Percentiles rank a stretch among this genome's conserved stretches.
Conservation (phyloP, 2,797 vertebrate species). For the Borostomias antarcticus region DNA sequence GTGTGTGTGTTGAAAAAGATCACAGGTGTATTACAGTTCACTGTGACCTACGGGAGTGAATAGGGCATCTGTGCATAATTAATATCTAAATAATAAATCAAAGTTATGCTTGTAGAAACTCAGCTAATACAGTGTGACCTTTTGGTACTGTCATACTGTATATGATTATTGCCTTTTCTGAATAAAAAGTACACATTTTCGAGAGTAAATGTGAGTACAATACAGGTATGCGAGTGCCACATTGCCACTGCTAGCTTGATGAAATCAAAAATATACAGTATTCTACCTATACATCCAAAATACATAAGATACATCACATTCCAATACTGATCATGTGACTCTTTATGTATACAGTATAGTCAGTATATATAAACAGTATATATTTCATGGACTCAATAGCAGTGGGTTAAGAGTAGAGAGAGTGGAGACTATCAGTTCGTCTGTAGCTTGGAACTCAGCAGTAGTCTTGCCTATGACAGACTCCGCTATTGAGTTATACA, state of each 20-base stretch:
- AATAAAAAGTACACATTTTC: neutral
- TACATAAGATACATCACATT: too few relatives aligned
- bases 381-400: neutral
- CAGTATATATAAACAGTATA: neutral
- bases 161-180: neutral
- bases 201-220: neutral
- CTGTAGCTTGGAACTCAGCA: neutral
- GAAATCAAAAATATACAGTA: neutral
- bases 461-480: slow-evolving; percentile 16
- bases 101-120: neutral
- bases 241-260: neutral
- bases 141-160: neutral
- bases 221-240: neutral
- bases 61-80: slow-evolving; percentile 4
- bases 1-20: neutral
- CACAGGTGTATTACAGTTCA: neutral
- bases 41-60: neutral
- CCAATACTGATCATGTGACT: neutral
- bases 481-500: slow-evolving; percentile 28
- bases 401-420: neutral
- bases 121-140: neutral
- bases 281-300: neutral
- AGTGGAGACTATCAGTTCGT: neutral
- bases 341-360: too few relatives aligned
- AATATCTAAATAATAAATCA: neutral